Evolutionary conservation across 2,113 vertebrate species (phyloP), one percentile per base, ranked within the genome.

Genomic region (Halcyon malimbica): DNA sequence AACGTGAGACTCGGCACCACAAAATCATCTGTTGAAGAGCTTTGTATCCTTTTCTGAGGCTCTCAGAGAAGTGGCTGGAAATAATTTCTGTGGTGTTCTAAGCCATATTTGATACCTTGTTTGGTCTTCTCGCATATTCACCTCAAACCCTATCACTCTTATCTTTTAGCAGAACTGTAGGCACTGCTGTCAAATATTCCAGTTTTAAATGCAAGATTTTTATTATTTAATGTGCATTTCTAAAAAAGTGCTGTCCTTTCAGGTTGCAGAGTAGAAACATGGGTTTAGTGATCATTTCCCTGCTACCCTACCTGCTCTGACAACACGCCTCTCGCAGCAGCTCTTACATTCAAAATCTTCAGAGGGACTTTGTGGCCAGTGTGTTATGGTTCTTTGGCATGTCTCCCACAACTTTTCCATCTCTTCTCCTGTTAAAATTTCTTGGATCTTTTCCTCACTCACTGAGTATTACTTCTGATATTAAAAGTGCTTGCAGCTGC

Each of bases 401-500:
- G 42, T 48, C 20, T 71, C 56, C 28, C 44, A 63, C 37, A 68
- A 12, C 17, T 60, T 84, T 46, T 84, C 60, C 26, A 28, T 70
- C 39, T 68, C 68, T 28, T 74, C 14, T 89, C 48, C 53, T 77
- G 63, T 59, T 87, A 69, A 87, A 85, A 10, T 41, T 87, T 85
- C 53, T 79, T 84, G 35, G 18, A 13, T 86, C 79, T 82, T 84
- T 76, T 16, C 25, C 48, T 92, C 8, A 1, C 28, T 90, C 16
- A 41, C 53, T n/a, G 81, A 85, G 25, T n/a, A 33, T 10, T 60
- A 2, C n/a, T 87, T 57, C 62, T 87, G 48, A 35, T 85, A 93
- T 65, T 90, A 93, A 94, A 96, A 94, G 62, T n/a, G 65, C 87
- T 96, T 88, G 78, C 78, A 95, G 89, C 87, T 90, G 90, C 63